Base-by-base conservation (phyloP, 2,888 invertebrate species). In the Xestia xanthographa region DNA sequence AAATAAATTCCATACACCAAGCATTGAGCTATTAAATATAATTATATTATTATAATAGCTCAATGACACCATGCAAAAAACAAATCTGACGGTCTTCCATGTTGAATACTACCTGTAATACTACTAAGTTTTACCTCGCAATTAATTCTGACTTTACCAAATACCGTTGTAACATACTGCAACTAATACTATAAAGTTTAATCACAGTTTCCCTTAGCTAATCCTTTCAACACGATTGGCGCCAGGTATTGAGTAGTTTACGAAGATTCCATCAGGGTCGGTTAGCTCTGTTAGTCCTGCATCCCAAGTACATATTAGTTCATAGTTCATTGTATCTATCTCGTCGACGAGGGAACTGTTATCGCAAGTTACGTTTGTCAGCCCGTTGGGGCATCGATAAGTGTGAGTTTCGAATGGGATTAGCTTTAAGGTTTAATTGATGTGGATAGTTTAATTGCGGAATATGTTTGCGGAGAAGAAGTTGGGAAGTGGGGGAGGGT, bases 271-370 rank as follows among this genome's bases (percentile, higher is more conserved):
- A 75, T 71, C 76, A 58, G 82, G 87, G 88, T 87, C 84, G 86
- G 87, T 90, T 90, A 88, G 92, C 89, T 86, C 84, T 84, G 88
- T 90, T 91, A 88, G 92, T 91, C 89, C 86, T 90, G 85, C 77
- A 89, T 91, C 87, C 87, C 90, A 92, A 92, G 92, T 92, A 56
- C 56, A 53, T 53, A 93, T 93, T 92, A 89, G 92, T 89, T 89
- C 87, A 90, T 90, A 89, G 92, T 89, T 90, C 87, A 90, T 90
- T 89, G 90, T 90, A 87, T 87, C 86, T 84, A 87, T 87, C 86
- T 84, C 85, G 87, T 83, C 90, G 87, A 82, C 87, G 48, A 80
- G 90, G 90, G 92, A 90, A 88, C 89, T 86, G 91, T 91, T 93
- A 91, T 92, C 91, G 87, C 86, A 88, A 87, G 84, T 90, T 85